These are phyloP conservation scores for Chaunax sp. DNA, from an alignment of 2,797 vertebrate species.

Conservation along the genomic window DNA sequence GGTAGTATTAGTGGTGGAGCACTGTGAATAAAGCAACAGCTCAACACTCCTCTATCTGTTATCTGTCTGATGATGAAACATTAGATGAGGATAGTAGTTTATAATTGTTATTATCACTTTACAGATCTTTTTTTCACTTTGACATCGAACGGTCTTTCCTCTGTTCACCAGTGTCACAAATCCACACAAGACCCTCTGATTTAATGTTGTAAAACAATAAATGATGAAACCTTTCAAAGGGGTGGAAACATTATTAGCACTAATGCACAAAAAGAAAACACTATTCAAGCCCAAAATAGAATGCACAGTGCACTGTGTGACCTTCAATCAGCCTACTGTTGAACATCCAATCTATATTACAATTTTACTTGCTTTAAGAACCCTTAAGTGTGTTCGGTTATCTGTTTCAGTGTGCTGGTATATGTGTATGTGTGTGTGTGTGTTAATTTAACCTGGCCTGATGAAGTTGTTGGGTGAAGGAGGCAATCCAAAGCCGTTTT, in stretches of 20 bases:
- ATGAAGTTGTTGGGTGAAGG: slow-evolving; percentile 97
- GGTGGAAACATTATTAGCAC: neutral
- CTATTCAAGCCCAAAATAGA: neutral
- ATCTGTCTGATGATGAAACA: too few species aligned
- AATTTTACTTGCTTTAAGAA: neutral
- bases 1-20: too few species aligned
- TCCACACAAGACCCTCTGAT: neutral
- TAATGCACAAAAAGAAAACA: neutral
- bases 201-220: neutral
- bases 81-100: neutral
- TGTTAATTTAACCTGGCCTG: slow-evolving; percentile 82
- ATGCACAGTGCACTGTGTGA: neutral
- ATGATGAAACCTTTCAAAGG: neutral
- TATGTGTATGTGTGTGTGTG: neutral
- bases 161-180: neutral
- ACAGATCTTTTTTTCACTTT: neutral
- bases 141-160: neutral
- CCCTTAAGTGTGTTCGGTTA: neutral
- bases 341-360: slow-evolving; percentile 6
- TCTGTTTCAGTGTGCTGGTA: neutral
- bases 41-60: too few species aligned
- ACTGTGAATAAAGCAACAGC: too few species aligned
- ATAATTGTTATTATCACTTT: neutral
- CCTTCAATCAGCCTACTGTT: neutral
- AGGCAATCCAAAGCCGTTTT: slow-evolving; percentile 88